A percentile compares a stretch with the other conserved stretches of the same genome.
Conservation (phyloP, 2,888 invertebrate genomes). For the Mesopsocus fuscifrons region DNA sequence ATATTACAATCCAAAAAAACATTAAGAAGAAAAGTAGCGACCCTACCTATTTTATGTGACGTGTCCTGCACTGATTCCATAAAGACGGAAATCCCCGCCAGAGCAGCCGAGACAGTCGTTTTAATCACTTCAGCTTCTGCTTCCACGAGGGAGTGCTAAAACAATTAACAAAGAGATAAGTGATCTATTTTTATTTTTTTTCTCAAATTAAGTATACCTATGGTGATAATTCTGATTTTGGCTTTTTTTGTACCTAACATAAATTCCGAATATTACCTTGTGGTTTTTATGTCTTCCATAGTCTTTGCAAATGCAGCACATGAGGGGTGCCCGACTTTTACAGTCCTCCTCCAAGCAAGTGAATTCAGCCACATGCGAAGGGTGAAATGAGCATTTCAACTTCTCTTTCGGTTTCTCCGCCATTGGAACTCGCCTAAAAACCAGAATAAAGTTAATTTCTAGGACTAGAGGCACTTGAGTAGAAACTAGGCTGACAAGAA, state of each 20-base stretch:
- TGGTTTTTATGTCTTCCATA: conserved; percentile 34
- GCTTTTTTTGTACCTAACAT: no score
- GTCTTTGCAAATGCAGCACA: conserved; percentile 38
- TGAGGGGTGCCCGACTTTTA: conserved; percentile 26
- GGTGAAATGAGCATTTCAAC: conserved; percentile 32
- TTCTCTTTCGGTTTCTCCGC: conserved; percentile 34
- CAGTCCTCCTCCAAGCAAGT: conserved; percentile 34
- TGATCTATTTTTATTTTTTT: no score
- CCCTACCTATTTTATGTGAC: conserved; percentile 26
- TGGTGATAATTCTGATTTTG: no score
- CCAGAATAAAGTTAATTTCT: no score
- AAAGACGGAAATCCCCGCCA: conserved; percentile 31
- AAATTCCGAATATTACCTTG: no score
- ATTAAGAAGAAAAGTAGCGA: no score
- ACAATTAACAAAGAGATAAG: conserved; percentile 11
- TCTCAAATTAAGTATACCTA: no score
- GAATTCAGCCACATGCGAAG: conserved; percentile 33
- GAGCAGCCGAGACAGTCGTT: conserved; percentile 27
- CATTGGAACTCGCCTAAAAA: conserved; percentile 27
- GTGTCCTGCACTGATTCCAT: conserved; percentile 33
- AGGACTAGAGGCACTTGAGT: no score
- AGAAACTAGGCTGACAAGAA: no score
- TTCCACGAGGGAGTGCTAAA: conserved; percentile 31
- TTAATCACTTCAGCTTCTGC: conserved; percentile 35
- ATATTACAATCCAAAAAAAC: no score